Conservation (phyloP, 2,113 vertebrate genomes). For the Acrocephalus kingi region DNA sequence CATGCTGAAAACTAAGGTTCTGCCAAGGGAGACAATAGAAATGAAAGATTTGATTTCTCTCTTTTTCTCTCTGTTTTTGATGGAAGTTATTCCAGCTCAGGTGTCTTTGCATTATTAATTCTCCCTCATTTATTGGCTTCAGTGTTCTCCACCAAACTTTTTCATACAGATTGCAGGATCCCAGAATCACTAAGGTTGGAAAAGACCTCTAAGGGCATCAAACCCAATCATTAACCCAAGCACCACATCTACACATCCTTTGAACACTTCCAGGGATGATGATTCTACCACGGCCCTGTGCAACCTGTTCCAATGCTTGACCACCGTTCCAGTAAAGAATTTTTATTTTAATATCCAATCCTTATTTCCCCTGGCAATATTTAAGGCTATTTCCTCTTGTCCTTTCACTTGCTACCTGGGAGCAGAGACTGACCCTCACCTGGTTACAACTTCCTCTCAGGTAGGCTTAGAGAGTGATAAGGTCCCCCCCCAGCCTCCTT, state of each 20-base stretch:
- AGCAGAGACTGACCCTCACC: not conserved
- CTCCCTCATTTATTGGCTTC: not conserved
- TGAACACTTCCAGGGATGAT: not conserved
- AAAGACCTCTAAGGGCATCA: not conserved
- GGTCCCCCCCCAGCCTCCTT: not conserved
- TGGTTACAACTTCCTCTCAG: not conserved
- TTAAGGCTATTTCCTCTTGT: not conserved
- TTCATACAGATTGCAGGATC: not conserved
- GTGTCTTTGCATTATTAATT: not conserved
- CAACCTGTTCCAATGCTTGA: not conserved
- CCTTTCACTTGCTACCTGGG: too few species aligned
- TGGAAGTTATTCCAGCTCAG: not conserved
- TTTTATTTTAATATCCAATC: not conserved
- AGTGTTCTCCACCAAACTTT: not conserved
- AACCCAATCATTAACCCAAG: not conserved
- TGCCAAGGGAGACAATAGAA: constrained; percentile 18
- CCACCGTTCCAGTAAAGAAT: too few species aligned
- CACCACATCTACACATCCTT: not conserved
- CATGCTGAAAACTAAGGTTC: not conserved
- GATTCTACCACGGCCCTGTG: too few species aligned
- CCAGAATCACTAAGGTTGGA: not conserved
- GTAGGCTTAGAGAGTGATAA: not conserved
- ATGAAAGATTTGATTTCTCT: not conserved
- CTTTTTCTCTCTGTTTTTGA: not conserved
- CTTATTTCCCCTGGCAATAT: not conserved